A percentile compares a stretch with the other conserved stretches of the same genome.
Conservation (phyloP, 2,888 invertebrate genomes). For the Hymenopus coronatus region DNA sequence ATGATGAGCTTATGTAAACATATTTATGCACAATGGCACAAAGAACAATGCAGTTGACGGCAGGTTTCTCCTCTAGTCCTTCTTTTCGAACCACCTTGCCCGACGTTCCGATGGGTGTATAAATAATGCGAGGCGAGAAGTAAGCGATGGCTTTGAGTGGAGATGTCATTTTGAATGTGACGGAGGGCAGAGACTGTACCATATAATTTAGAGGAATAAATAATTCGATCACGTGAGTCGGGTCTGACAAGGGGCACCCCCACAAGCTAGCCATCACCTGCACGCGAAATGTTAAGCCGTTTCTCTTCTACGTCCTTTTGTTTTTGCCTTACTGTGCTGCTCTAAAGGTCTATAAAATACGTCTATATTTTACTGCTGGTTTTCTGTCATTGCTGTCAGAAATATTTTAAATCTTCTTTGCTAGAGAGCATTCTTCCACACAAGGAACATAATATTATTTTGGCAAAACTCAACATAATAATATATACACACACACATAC, state of each 20-base stretch:
- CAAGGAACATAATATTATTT: too few relatives aligned
- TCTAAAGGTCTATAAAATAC: neutral
- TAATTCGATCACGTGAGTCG: conserved; percentile 25
- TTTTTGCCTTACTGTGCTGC: neutral
- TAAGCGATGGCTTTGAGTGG: neutral
- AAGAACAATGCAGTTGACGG: neutral
- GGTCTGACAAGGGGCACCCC: neutral
- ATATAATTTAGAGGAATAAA: conserved; percentile 32
- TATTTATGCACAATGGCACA: neutral
- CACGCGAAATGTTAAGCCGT: neutral
- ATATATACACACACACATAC: too few relatives aligned
- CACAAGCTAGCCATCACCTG: neutral
- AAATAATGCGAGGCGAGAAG: neutral
- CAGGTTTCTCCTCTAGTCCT: neutral
- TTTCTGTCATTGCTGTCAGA: neutral
- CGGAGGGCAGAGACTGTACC: conserved; percentile 7
- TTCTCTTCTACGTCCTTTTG: neutral
- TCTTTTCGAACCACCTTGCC: neutral
- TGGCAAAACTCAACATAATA: too few relatives aligned
- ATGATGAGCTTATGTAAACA: neutral
- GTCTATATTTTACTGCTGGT: neutral
- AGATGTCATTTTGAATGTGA: conserved; percentile 15
- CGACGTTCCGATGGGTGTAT: neutral
- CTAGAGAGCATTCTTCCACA: too few relatives aligned
- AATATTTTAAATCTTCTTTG: neutral